phyloP scores from a whole-genome alignment of 2,888 invertebrate species.

The Fragum whitleyi region DNA sequence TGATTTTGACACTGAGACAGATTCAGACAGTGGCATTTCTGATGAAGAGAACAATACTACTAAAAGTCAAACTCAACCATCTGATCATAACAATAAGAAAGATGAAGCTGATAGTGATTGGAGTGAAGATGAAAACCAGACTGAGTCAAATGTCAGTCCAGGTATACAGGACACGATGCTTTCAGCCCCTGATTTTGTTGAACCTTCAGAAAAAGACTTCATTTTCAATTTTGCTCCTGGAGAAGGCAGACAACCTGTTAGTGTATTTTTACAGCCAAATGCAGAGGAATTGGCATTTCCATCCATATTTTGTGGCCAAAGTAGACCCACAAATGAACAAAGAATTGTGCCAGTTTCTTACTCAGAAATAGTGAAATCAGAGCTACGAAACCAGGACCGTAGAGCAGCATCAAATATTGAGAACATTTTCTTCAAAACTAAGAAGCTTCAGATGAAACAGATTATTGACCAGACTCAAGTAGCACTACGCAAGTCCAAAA shows the following conservation, averaged over 20 bases:
- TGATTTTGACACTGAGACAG: conserved; percentile 9
- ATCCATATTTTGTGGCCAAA: conserved; percentile 21
- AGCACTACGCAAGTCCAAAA: conserved; percentile 7
- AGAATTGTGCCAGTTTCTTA: conserved; percentile 19
- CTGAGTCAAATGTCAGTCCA: not conserved
- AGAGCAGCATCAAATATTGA: conserved; percentile 33
- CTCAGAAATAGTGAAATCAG: conserved; percentile 23
- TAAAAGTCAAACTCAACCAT: not conserved
- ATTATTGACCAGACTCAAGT: conserved; percentile 22
- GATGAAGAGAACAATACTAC: not conserved
- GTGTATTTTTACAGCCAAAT: conserved; percentile 16
- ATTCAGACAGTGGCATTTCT: not conserved
- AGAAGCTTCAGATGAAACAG: conserved; percentile 50
- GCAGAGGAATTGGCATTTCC: conserved; percentile 27
- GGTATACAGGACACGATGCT: conserved; percentile 24
- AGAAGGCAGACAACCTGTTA: conserved; percentile 19
- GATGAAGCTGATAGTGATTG: conserved; percentile 37
- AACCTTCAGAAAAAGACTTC: conserved; percentile 21
- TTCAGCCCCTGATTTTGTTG: conserved; percentile 13
- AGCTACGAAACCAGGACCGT: conserved; percentile 18
- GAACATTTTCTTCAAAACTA: conserved; percentile 49
- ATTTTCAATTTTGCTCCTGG: conserved; percentile 29
- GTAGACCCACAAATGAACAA: conserved; percentile 2
- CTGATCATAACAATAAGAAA: not conserved
- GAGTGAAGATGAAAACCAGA: conserved; percentile 47